Conservation (phyloP, 2,113 vertebrate species). For the Silurus asotus region DNA sequence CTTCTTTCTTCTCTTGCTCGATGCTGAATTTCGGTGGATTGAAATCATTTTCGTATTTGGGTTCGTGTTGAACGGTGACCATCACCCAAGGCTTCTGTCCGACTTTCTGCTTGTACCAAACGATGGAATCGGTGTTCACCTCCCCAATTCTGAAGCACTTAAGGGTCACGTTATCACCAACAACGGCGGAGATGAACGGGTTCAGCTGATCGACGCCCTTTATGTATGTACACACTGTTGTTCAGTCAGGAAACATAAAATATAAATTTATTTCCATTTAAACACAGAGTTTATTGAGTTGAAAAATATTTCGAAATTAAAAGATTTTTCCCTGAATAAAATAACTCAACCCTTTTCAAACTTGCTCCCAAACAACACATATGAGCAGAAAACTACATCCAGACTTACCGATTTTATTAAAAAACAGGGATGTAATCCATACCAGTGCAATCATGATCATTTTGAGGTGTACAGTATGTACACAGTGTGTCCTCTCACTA, state of each 20-base stretch:
- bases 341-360: no score
- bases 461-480: no score
- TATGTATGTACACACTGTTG: neutral
- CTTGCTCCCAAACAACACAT: no score
- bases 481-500: no score
- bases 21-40: neutral
- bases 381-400: no score
- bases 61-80: neutral
- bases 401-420: no score
- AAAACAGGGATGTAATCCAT: no score
- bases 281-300: no score
- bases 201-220: neutral
- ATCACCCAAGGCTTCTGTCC: constrained; percentile 17
- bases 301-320: no score
- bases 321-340: no score
- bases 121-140: neutral
- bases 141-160: neutral
- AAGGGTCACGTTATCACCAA: constrained; percentile 30
- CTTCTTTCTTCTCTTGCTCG: neutral
- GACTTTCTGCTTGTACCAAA: constrained; percentile 37
- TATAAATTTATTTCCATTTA: neutral
- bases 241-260: neutral
- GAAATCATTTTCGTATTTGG: constrained; percentile 54
- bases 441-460: no score
- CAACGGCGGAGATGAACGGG: neutral